phyloP scores from a whole-genome alignment of 2,797 vertebrate genomes.

The Tympanoctomys barrerae region DNA sequence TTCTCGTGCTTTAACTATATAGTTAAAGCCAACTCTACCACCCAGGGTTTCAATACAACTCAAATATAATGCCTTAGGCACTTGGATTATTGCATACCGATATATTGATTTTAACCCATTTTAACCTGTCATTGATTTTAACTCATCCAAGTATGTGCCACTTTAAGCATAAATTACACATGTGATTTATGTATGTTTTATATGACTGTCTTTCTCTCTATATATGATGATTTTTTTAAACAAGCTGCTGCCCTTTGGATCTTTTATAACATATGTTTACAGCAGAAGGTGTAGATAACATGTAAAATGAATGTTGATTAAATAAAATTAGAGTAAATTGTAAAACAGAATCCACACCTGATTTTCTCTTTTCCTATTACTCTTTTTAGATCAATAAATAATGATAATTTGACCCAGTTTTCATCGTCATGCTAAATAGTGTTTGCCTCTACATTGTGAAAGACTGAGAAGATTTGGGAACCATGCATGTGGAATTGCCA shows the following conservation, averaged over 20 bases:
- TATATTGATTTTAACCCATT: background rate
- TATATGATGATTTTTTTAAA: slow-evolving; percentile 68
- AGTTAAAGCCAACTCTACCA: background rate
- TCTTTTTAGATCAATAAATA: slow-evolving; percentile 64
- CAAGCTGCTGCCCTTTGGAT: slow-evolving; percentile 57
- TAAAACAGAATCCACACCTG: slow-evolving; percentile 44
- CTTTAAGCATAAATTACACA: slow-evolving; percentile 59
- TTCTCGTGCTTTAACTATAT: background rate
- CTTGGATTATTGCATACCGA: background rate
- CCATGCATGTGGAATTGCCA: slow-evolving; percentile 72
- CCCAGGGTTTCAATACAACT: background rate
- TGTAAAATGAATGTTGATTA: slow-evolving; percentile 61
- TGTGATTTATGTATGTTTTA: slow-evolving; percentile 50
- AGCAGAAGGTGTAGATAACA: slow-evolving; percentile 72
- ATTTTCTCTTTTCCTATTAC: slow-evolving; percentile 38
- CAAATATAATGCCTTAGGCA: background rate
- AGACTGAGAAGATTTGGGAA: slow-evolving; percentile 70
- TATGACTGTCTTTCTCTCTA: slow-evolving; percentile 58
- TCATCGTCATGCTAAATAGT: slow-evolving; percentile 68
- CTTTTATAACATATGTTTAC: slow-evolving; percentile 75
- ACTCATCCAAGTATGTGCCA: slow-evolving; percentile 28
- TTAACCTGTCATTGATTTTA: slow-evolving; percentile 58
- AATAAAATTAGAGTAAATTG: slow-evolving; percentile 67
- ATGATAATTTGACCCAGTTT: slow-evolving; percentile 76
- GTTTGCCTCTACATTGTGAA: slow-evolving; percentile 67